Evolutionary conservation across 2,888 invertebrate species (phyloP).

Genomic region (Thecophora atra): DNA sequence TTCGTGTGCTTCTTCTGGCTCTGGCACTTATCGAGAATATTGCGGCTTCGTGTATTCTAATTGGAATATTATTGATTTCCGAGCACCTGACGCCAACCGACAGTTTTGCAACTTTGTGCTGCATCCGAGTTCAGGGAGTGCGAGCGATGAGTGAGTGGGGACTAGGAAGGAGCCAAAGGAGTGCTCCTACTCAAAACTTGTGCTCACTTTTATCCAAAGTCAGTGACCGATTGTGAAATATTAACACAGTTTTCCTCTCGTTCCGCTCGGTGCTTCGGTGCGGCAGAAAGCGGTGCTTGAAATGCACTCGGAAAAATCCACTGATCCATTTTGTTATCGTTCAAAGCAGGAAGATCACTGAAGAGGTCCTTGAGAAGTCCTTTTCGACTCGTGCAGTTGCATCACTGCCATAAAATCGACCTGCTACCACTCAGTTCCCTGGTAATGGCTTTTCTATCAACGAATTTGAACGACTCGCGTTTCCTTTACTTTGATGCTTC

Average conservation of each 20-base stretch:
- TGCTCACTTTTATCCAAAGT: conserved; percentile 7
- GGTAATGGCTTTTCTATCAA: neutral
- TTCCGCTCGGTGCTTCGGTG: neutral
- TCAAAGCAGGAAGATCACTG: neutral
- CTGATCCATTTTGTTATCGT: neutral
- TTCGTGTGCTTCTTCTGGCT: neutral
- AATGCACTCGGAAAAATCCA: neutral
- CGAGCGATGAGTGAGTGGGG: neutral
- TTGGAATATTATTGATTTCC: conserved; percentile 41
- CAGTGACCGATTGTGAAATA: conserved; percentile 42
- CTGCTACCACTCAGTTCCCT: too few relatives aligned
- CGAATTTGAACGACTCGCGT: neutral
- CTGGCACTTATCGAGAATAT: neutral
- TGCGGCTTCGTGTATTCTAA: conserved; percentile 36
- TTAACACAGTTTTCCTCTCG: conserved; percentile 39
- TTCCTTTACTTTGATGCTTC: neutral
- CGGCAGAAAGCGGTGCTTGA: neutral
- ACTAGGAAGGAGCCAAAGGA: neutral
- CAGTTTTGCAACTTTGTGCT: too few relatives aligned
- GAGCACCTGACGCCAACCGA: neutral
- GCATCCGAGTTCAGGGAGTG: too few relatives aligned
- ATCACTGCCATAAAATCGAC: too few relatives aligned
- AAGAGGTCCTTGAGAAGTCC: neutral
- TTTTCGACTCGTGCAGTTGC: too few relatives aligned
- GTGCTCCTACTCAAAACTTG: neutral